phyloP scores from a whole-genome alignment of 2,797 vertebrate genomes.

The Ammospiza maritima region DNA sequence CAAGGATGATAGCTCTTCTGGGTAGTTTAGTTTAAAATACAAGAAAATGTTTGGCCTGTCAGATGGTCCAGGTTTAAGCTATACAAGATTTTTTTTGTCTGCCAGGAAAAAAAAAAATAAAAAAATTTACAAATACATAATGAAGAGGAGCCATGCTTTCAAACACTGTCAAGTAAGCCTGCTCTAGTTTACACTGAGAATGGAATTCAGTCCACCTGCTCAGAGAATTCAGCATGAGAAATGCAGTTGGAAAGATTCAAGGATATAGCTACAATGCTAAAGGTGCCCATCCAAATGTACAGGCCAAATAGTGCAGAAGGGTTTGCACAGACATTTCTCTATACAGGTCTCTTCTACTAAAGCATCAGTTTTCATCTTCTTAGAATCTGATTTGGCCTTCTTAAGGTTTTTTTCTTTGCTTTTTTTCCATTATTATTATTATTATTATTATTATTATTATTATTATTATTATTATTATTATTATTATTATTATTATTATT shows the following conservation, averaged over 20 bases:
- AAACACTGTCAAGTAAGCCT: neutral
- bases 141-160: neutral
- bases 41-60: rapidly evolving
- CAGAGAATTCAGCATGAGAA: neutral
- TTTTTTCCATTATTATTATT: too few species aligned
- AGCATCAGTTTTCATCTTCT: neutral
- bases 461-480: too few species aligned
- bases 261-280: neutral
- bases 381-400: neutral
- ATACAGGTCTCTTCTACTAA: neutral
- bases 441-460: too few species aligned
- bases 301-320: neutral
- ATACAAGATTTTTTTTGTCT: neutral
- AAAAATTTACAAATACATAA: neutral
- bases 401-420: neutral
- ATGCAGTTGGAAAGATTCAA: neutral
- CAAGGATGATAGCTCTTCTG: neutral
- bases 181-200: neutral
- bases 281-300: rapidly evolving
- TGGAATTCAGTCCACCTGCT: neutral
- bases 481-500: too few species aligned
- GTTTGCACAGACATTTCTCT: neutral
- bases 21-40: neutral
- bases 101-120: neutral
- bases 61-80: neutral